Evolutionary conservation across 2,113 vertebrate genomes (phyloP).

Genomic region (Meleagris gallopavo): DNA sequence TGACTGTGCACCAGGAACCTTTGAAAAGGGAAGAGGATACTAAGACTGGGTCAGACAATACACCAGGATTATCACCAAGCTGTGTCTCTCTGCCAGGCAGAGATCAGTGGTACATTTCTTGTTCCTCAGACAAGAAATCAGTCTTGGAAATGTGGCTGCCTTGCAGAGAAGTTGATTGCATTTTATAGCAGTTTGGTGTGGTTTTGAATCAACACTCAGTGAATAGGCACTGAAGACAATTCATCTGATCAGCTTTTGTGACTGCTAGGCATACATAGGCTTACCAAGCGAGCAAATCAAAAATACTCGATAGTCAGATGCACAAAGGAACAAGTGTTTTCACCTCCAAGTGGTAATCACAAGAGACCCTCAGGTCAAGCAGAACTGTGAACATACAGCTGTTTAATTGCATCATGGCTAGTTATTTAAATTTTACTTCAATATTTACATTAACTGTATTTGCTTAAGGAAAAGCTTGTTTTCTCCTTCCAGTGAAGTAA

Average conservation of each 20-base stretch:
- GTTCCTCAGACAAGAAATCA: not conserved
- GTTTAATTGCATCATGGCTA: not conserved
- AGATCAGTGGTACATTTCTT: rapidly evolving
- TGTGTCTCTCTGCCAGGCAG: not conserved
- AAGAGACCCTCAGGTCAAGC: not conserved
- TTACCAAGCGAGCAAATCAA: not conserved
- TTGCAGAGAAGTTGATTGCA: rapidly evolving
- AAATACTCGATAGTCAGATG: not conserved
- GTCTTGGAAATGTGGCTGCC: not conserved
- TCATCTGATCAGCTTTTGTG: not conserved
- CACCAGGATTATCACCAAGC: not conserved
- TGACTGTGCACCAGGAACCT: not conserved
- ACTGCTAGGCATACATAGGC: not conserved
- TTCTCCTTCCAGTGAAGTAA: not conserved
- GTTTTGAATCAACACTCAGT: not conserved
- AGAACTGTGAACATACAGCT: not conserved
- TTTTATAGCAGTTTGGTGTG: not conserved
- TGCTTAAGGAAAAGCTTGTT: not conserved
- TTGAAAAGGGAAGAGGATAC: not conserved
- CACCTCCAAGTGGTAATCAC: not conserved
- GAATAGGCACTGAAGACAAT: not conserved
- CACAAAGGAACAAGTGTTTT: not conserved
- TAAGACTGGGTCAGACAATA: not conserved
- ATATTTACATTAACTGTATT: not conserved
- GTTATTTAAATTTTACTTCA: not conserved